Base-by-base conservation (phyloP, 2,797 vertebrate species). In the Odontamblyopus rebecca region DNA sequence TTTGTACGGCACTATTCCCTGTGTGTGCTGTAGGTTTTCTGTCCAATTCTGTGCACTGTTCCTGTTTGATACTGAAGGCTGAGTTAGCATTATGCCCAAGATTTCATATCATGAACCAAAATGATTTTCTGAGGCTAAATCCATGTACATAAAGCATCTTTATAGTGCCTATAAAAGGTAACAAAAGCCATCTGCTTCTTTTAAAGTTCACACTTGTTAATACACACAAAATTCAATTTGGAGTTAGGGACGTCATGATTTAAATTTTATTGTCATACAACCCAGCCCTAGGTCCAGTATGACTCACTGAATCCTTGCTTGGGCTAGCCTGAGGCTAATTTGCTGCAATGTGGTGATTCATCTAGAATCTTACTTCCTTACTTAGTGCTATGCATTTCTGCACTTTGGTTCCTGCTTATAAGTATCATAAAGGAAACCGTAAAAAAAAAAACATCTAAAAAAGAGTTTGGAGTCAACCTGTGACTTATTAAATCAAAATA, bases 341-440 rank as follows among this genome's bases (percentile, higher is more conserved):
- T 82, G 51, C 70, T 76, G 57, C 69, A 76, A 72, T 66, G 59
- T 69, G 81, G 63, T 91, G 86, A 89, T 82, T 91, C 85, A 92
- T 89, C 79, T 23, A 72, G 74, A 61, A 84, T 91, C 88, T 86
- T 88, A 81, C 77, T 89, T 86, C 82, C 80, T 76, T 54, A 1
- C 68, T 78, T n/a, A 41, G 23, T 78, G 78, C 26, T 68, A 69
- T 18, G 27, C 57, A 77, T 85, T 86, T 15, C 75, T 19, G 75
- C 79, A 72, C n/a, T 6, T 26, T 62, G 11, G 61, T 73, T 77
- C 50, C 61, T 48, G 62, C 73, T 82, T 63, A 61, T 61, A 56
- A 69, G 71, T 86, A 87, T 69, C 74, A 57, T 12, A 1, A 44
- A 63, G 75, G 86, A 44, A 72, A 76, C 61, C 16, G 29, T 26